Conservation (phyloP, 2,888 invertebrate species). For the Diarsia rubi region DNA sequence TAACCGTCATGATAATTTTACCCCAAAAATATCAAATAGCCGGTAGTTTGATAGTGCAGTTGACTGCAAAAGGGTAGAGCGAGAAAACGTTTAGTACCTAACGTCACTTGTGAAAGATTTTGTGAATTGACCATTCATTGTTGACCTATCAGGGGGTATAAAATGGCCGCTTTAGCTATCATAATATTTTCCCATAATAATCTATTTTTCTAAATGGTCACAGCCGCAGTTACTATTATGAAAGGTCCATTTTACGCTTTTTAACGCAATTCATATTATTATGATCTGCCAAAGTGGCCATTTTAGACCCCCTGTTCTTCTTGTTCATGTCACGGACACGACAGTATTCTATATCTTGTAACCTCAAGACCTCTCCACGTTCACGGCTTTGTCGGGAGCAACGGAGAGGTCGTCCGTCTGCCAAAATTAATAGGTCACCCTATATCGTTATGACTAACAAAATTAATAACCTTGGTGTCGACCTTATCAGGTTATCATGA, state of each 20-base stretch:
- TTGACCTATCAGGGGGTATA: no score
- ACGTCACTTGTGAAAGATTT: background rate
- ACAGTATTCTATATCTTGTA: background rate
- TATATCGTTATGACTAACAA: conserved; percentile 12
- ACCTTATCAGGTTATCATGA: background rate
- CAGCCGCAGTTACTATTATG: no score
- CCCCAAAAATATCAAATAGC: background rate
- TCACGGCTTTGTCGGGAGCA: background rate
- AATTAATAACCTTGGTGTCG: background rate
- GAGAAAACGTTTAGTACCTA: background rate
- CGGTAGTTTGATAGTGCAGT: background rate
- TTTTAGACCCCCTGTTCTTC: no score
- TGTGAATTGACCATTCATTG: background rate
- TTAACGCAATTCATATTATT: no score
- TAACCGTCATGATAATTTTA: background rate
- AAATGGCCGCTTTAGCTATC: no score
- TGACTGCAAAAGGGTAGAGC: background rate
- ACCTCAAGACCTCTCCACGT: background rate
- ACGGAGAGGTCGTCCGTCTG: background rate
- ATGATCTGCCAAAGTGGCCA: no score
- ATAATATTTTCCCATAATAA: no score
- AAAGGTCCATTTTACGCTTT: no score
- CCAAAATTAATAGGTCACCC: background rate
- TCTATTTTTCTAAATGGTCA: no score
- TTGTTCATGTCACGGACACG: background rate